Conservation (phyloP, 2,888 invertebrate genomes). For the Apamea anceps region DNA sequence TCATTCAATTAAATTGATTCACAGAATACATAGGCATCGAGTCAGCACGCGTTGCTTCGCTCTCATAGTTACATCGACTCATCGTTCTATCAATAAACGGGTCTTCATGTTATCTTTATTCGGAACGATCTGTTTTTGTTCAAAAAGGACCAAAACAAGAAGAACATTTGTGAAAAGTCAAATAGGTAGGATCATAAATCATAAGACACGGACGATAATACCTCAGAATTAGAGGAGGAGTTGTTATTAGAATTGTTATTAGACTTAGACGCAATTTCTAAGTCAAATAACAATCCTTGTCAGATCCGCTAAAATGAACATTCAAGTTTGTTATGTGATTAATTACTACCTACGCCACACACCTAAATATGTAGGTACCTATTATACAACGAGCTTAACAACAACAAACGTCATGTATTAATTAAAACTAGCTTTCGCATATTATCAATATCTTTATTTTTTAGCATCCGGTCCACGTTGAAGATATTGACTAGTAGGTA, state of each 20-base stretch:
- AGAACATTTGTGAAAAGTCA: neutral
- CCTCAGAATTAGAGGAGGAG: too few relatives aligned
- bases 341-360: neutral
- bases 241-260: too few relatives aligned
- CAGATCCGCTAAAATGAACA: slow-evolving; percentile 17
- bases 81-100: neutral
- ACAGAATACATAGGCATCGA: neutral
- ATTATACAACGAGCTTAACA: slow-evolving; percentile 14
- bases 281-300: neutral
- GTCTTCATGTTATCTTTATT: slow-evolving; percentile 15
- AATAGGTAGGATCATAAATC: neutral
- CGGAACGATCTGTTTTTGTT: neutral
- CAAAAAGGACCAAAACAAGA: slow-evolving; percentile 6
- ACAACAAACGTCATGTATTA: slow-evolving; percentile 3
- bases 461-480: neutral
- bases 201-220: too few relatives aligned
- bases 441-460: slow-evolving; percentile 3
- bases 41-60: neutral
- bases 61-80: neutral
- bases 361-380: neutral
- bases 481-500: neutral
- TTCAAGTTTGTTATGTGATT: neutral
- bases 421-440: slow-evolving; percentile 8
- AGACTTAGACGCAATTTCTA: neutral
- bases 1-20: neutral